phyloP scores from a whole-genome alignment of 2,888 invertebrate genomes.

The Sinopyrophorus schimmeli region DNA sequence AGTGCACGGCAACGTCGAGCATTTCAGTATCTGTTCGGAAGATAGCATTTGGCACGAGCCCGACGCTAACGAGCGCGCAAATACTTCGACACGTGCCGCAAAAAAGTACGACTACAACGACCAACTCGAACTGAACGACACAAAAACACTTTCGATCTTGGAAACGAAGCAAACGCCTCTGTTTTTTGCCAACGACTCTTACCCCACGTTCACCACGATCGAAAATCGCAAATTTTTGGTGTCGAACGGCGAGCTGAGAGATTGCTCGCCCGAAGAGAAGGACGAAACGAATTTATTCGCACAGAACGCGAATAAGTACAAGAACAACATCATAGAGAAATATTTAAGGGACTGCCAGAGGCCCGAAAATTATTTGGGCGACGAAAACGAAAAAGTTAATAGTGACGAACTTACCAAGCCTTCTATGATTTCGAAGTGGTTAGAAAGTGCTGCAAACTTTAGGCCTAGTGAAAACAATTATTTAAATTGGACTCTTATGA shows the following conservation, averaged over 20 bases:
- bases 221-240: too few species aligned
- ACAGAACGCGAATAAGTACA: slow-evolving; percentile 57
- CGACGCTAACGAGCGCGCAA: slow-evolving; percentile 38
- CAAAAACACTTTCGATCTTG: too few species aligned
- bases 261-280: too few species aligned
- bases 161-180: too few species aligned
- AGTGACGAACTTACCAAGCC: slow-evolving; percentile 51
- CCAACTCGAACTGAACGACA: too few species aligned
- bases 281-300: slow-evolving; percentile 49
- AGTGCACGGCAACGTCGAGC: slow-evolving; percentile 77
- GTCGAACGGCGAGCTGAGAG: too few species aligned
- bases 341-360: slow-evolving; percentile 58
- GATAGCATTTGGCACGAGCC: slow-evolving; percentile 79
- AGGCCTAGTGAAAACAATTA: slow-evolving; percentile 73
- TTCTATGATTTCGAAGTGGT: slow-evolving; percentile 72
- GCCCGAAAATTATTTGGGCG: slow-evolving; percentile 35
- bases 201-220: too few species aligned
- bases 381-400: slow-evolving; percentile 27
- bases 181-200: too few species aligned
- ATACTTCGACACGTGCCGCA: slow-evolving; percentile 6
- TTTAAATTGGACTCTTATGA: slow-evolving; percentile 62
- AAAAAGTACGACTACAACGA: slow-evolving; percentile 19
- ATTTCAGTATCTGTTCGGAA: slow-evolving; percentile 77
- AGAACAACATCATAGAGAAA: slow-evolving; percentile 64
- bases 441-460: slow-evolving; percentile 75